Evolutionary conservation across 2,113 vertebrate genomes (phyloP).

Genomic region (Trogon melanurus): DNA sequence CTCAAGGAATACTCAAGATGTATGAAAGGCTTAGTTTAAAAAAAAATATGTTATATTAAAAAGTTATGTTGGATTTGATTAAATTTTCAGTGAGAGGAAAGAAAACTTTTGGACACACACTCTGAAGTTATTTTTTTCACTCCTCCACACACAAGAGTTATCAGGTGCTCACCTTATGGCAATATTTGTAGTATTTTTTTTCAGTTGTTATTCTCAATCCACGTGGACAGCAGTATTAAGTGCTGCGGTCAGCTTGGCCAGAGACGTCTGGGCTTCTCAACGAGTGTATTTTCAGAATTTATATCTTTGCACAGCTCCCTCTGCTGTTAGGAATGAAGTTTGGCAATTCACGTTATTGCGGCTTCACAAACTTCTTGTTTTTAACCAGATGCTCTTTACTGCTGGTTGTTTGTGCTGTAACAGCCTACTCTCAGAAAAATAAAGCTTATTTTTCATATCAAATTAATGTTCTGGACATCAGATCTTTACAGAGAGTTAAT

Average conservation of each 20-base stretch:
- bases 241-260: background rate
- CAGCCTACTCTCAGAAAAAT: background rate
- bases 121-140: background rate
- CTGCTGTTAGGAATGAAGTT: background rate
- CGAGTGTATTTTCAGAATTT: background rate
- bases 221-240: accelerated
- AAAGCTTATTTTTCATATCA: background rate
- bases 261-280: background rate
- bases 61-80: background rate
- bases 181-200: background rate
- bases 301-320: background rate
- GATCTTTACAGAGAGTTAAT: background rate
- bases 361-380: background rate
- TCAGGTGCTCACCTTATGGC: background rate
- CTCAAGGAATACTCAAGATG: background rate
- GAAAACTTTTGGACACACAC: background rate
- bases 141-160: background rate
- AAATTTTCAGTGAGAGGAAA: background rate
- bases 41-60: background rate
- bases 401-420: background rate
- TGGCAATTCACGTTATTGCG: background rate
- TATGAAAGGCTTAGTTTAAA: background rate
- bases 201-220: background rate
- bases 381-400: background rate
- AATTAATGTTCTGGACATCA: background rate